Conservation (phyloP, 2,888 invertebrate genomes). For the Muscina levida region DNA sequence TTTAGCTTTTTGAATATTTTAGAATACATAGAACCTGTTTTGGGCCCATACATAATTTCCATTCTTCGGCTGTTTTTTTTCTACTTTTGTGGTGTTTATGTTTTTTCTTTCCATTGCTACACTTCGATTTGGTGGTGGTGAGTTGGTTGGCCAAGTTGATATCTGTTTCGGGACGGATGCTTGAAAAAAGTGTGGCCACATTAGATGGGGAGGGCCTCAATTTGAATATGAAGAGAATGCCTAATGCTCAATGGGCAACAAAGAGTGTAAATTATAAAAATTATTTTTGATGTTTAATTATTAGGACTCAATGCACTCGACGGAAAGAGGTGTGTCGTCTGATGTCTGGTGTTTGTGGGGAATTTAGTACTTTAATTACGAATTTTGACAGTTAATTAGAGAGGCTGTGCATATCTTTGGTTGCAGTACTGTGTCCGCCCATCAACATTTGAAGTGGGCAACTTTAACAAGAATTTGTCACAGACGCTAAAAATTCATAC, state of each 20-base stretch:
- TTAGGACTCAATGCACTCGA: neutral
- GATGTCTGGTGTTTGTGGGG: neutral
- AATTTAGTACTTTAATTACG: too few relatives aligned
- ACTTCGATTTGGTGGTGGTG: constrained; percentile 33
- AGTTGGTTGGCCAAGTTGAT: constrained; percentile 5
- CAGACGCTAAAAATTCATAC: too few relatives aligned
- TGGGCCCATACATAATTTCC: constrained; percentile 19
- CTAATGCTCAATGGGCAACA: constrained; percentile 45
- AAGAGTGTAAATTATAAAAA: constrained; percentile 55
- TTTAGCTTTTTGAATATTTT: constrained; percentile 46
- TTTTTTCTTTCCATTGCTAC: constrained; percentile 11
- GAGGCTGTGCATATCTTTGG: too few relatives aligned
- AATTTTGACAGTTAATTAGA: too few relatives aligned
- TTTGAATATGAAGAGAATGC: constrained; percentile 47
- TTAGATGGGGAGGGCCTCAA: constrained; percentile 27
- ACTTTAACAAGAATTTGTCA: too few relatives aligned
- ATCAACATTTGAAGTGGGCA: too few relatives aligned
- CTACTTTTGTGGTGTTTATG: neutral
- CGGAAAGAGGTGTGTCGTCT: neutral
- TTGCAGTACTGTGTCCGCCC: too few relatives aligned
- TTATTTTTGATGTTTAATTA: constrained; percentile 41
- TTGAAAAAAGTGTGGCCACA: constrained; percentile 1
- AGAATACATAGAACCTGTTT: constrained; percentile 61
- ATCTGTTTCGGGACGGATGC: neutral
- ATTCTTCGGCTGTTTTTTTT: constrained; percentile 1